Conservation (phyloP, 2,797 vertebrate species). For the Mico argentatus region DNA sequence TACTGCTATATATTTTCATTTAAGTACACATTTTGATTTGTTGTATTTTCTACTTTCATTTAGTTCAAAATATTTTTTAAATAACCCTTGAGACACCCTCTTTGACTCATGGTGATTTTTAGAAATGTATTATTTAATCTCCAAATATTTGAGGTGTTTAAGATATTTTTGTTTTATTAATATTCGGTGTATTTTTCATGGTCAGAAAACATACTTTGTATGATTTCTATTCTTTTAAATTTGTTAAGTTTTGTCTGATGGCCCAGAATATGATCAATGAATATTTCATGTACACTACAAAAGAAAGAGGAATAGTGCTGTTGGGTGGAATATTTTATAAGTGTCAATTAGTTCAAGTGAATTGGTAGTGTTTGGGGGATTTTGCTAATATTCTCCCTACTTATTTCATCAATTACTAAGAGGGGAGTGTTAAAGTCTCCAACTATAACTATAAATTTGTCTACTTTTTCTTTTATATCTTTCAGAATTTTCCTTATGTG, state of each 20-base stretch:
- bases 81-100: neutral
- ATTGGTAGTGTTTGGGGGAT: neutral
- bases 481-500: neutral
- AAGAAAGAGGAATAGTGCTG: neutral
- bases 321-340: neutral
- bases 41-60: neutral
- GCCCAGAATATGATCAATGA: neutral
- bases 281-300: neutral
- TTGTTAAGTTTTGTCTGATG: neutral
- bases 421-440: neutral
- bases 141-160: neutral
- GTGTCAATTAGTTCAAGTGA: neutral
- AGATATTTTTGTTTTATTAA: neutral
- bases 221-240: neutral
- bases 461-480: neutral
- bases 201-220: neutral
- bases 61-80: neutral
- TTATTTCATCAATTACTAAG: neutral
- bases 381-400: neutral
- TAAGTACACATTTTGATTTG: neutral
- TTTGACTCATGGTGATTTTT: neutral
- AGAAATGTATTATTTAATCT: neutral
- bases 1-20: neutral
- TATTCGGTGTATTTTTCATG: neutral
- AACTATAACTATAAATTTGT: neutral